Evolutionary conservation across 2,113 vertebrate species (phyloP).

Genomic region (Limnothrissa miodon): DNA sequence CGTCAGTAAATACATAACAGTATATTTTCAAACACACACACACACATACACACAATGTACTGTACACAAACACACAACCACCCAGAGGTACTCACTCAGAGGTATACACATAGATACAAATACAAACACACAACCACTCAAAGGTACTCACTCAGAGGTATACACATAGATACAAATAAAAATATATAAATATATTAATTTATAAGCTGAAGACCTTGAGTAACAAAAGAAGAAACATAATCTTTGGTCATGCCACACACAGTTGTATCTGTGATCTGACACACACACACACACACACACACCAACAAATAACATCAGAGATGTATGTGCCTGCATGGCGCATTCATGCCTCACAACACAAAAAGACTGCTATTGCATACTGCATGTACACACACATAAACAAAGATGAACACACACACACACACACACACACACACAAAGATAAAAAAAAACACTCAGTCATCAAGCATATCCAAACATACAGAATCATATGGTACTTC

Average conservation of each 20-base stretch:
- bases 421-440: background rate
- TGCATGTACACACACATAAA: background rate
- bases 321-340: background rate
- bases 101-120: background rate
- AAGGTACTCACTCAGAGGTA: background rate
- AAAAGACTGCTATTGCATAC: background rate
- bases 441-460: background rate
- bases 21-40: too few relatives aligned
- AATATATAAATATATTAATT: background rate
- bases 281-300: background rate
- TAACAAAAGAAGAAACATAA: background rate
- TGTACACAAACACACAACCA: too few relatives aligned
- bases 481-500: background rate
- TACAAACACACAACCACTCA: background rate
- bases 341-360: background rate
- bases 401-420: background rate
- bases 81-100: background rate
- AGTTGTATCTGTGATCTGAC: background rate
- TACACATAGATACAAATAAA: background rate
- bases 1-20: too few relatives aligned
- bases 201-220: background rate
- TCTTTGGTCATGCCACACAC: background rate
- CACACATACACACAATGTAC: background rate
- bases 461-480: background rate
- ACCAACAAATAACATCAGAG: background rate